These are phyloP conservation scores for Tolypeutes matacus DNA, from an alignment of 2,797 vertebrate species.

Conservation along the genomic window DNA sequence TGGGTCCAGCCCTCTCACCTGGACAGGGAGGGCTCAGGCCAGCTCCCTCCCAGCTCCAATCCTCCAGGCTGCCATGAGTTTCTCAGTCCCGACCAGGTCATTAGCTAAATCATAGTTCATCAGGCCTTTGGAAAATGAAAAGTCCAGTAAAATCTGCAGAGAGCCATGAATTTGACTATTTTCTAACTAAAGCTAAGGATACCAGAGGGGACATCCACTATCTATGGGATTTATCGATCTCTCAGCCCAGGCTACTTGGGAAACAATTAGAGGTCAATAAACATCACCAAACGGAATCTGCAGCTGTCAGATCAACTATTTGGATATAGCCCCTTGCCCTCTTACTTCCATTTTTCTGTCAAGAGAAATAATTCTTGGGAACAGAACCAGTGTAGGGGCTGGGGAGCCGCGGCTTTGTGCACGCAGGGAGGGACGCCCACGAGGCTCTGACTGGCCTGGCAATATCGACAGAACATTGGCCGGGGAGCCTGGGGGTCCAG, in stretches of 20 bases:
- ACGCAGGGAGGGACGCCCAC: fast-evolving
- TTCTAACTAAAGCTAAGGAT: slow-evolving; percentile 69
- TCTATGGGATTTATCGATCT: slow-evolving; percentile 84
- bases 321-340: slow-evolving; percentile 83
- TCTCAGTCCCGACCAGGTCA: background rate
- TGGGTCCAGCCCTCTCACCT: too few species aligned
- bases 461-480: fast-evolving
- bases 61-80: background rate
- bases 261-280: slow-evolving; percentile 87
- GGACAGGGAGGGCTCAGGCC: background rate
- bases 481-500: fast-evolving
- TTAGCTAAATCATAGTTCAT: background rate
- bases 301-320: slow-evolving; percentile 83
- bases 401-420: background rate
- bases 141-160: slow-evolving; percentile 64
- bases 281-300: slow-evolving; percentile 82
- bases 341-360: slow-evolving; percentile 72
- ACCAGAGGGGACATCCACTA: slow-evolving; percentile 77
- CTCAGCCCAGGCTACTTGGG: slow-evolving; percentile 76
- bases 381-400: background rate
- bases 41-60: background rate
- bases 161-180: slow-evolving; percentile 71
- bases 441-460: background rate
- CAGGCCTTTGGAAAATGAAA: background rate
- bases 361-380: slow-evolving; percentile 58